phyloP scores from a whole-genome alignment of 2,888 invertebrate species.

The Liodrosophila aerea region DNA sequence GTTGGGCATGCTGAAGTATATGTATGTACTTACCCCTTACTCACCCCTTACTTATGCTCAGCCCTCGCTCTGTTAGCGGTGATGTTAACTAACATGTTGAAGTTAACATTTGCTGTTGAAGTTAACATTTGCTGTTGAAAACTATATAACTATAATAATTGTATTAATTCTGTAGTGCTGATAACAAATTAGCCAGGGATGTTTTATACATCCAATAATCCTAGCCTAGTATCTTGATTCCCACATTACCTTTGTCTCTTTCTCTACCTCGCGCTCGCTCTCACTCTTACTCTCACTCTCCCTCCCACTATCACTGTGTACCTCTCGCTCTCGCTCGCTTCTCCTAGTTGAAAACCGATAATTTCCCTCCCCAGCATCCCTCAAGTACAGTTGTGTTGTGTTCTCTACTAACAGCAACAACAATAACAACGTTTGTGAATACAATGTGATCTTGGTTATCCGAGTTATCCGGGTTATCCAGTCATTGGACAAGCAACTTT shows the following conservation, averaged over 20 bases:
- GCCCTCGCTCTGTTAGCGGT: background rate
- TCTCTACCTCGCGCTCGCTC: slow-evolving; percentile 4
- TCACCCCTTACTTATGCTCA: no score
- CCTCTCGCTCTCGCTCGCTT: slow-evolving; percentile 26
- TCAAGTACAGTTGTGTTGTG: slow-evolving; percentile 32
- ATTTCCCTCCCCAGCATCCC: background rate
- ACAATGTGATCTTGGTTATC: no score
- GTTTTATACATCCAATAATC: background rate
- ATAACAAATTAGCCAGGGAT: no score
- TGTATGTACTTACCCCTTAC: no score
- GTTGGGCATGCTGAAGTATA: no score
- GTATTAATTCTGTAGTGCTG: no score
- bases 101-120: slow-evolving; percentile 29
- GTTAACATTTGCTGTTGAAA: no score
- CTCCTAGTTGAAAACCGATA: background rate
- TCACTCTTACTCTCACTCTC: background rate
- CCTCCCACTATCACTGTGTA: slow-evolving; percentile 2
- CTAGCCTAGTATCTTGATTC: background rate
- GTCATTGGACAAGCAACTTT: no score
- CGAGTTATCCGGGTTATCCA: no score
- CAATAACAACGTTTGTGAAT: no score
- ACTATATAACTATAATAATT: no score
- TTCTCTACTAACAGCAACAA: slow-evolving; percentile 37
- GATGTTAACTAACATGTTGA: slow-evolving; percentile 38
- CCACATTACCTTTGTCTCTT: background rate